Percentiles rank a stretch among this genome's conserved stretches.
Conservation (phyloP, 37 sponge, comb jelly and placozoan genomes). For the Beroe ovata region DNA sequence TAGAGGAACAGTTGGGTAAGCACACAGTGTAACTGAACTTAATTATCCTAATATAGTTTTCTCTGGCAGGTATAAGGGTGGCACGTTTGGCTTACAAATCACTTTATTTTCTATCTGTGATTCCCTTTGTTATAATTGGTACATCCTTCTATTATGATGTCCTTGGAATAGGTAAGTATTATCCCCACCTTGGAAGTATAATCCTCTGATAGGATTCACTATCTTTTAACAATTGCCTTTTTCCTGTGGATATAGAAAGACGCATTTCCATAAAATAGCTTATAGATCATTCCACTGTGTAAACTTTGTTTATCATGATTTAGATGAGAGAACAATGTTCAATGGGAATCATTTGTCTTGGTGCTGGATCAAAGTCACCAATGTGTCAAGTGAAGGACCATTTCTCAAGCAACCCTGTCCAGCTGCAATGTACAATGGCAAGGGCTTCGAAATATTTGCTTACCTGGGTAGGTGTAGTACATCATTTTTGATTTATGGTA, state of each 20-base stretch:
- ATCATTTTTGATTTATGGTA: neutral
- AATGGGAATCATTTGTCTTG: neutral
- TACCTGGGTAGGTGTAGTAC: neutral
- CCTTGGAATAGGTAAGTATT: constrained; percentile 7
- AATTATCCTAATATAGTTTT: neutral
- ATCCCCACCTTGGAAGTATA: neutral
- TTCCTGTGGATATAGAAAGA: no score
- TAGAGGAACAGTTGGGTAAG: no score
- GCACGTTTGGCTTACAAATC: neutral
- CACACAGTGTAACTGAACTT: no score
- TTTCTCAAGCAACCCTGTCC: neutral
- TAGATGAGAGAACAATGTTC: neutral
- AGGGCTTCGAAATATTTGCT: constrained; percentile 4
- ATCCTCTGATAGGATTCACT: no score
- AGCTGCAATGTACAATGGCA: neutral
- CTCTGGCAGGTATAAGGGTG: neutral
- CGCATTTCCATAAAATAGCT: no score
- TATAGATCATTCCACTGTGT: no score
- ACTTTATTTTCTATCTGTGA: neutral
- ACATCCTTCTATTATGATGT: neutral
- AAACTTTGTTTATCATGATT: neutral
- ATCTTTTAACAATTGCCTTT: no score
- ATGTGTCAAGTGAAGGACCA: neutral
- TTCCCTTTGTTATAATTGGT: neutral
- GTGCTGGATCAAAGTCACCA: constrained; percentile 37